Evolutionary conservation across 2,797 vertebrate species (phyloP), one percentile per base, ranked within the genome.

Genomic region (Peromyscus aztecus): DNA sequence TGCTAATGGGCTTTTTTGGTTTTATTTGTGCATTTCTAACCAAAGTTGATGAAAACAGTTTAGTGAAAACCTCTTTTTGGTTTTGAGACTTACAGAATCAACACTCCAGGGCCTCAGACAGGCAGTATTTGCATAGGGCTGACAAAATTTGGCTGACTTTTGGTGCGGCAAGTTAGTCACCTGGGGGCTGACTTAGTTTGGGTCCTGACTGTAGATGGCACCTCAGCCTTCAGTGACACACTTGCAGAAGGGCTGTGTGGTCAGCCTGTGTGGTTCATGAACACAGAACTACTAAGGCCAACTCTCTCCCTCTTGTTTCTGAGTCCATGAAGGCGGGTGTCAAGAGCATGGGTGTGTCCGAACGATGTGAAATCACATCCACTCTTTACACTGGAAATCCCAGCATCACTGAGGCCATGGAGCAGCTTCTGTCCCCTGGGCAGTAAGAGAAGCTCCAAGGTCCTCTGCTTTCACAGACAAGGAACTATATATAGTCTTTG

Each of bases 21-120:
- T 94, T 88, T 78, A 89, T 80, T 76, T 92, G 46, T 21, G 73
- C 23, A 43, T 83, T 96, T 29, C 43, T 86, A 91, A 80, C 14
- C 34, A 61, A 96, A 95, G 63, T 11, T 34, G 81, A 83, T 75
- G 17, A 91, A 63, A n/a, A 75, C 31, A 29, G 90, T 46, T 55
- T 46, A 78, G 90, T 89, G 29, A 90, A 43, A 37, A 52, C 29
- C 73, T 81, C 23, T 71, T 31, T 85, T 65, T 65, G 23, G 10
- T n/a, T 96, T 49, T 61, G 4, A 31, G 49, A 7, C 57, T 43
- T 73, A 31, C 17, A 73, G 13, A 90, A 59, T 81, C 49, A 71
- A 76, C 49, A 94, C 24, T 49, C 49, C n/a, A 90, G 21, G 37
- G 40, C 14, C 82, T 67, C 31, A 59, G 24, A 82, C 2, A 43